phyloP scores from a whole-genome alignment of 2,113 vertebrate genomes.

The Electrona antarctica region DNA sequence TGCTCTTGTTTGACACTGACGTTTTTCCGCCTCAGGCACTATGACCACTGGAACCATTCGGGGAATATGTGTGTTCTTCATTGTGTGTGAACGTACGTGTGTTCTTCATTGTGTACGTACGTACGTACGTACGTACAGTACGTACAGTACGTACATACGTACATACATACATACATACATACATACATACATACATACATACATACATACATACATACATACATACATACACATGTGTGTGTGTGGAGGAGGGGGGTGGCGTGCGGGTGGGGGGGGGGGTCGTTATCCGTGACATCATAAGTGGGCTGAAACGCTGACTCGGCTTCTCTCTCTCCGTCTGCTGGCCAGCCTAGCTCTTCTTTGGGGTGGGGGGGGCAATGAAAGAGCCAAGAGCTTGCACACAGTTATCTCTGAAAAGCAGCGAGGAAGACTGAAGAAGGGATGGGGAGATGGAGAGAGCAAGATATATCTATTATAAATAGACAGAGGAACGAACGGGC shows the following conservation, averaged over 20 bases:
- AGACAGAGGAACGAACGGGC: not conserved
- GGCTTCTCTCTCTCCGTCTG: conserved; percentile 61
- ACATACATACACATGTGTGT: not conserved
- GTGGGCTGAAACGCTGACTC: conserved; percentile 72
- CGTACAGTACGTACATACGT: no score
- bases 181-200: no score
- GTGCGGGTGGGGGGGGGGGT: conserved; percentile 22
- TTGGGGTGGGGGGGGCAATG: conserved; percentile 49
- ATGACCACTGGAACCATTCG: not conserved
- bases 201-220: no score
- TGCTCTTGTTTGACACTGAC: conserved; percentile 29
- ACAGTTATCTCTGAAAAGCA: conserved; percentile 57
- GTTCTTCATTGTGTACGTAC: no score
- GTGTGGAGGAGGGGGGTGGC: not conserved
- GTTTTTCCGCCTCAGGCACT: conserved; percentile 20
- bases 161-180: no score
- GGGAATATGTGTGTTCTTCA: not conserved
- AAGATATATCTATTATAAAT: no score
- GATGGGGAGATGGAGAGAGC: conserved; percentile 45
- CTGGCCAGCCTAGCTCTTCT: conserved; percentile 63
- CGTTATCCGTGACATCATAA: conserved; percentile 64
- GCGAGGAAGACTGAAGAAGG: conserved; percentile 46
- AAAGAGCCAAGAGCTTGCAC: conserved; percentile 65
- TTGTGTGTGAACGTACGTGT: not conserved
- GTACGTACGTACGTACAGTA: no score